Evolutionary conservation across 2,888 invertebrate genomes (phyloP), one percentile per base, ranked within the genome.

Genomic region (Aporophyla nigra): DNA sequence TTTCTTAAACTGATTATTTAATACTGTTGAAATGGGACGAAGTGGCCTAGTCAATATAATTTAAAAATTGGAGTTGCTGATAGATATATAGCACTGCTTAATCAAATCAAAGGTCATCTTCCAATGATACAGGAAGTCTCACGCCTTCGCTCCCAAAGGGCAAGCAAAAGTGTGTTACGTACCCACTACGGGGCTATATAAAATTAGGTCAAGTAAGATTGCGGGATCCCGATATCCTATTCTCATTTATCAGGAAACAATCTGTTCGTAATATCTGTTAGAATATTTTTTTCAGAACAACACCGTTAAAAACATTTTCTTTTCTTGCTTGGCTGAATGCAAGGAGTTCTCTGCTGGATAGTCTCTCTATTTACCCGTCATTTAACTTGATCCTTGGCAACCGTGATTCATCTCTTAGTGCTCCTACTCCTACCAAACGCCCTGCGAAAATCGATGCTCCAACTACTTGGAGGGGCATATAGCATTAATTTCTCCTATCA

Each of bases 121-220:
- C n/a, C n/a, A 54, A 62, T 1, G 16, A 40, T 24, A 40, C 43
- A 70, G 63, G 63, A 71, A 71, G 51, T 58, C 14, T 53, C 5
- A 51, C 16, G 68, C 19, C n/a, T 33, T 27, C 5, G 1, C 7
- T 54, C 71, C 33, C 24, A 53, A 67, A 59, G 40, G 40, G 24
- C 14, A 54, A 16, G n/a, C 7, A 40, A 53, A 75, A 77, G 5
- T 56, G 43, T 78, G 51, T 70, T 62, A 69, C 56, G 46, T 46
- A 67, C n/a, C n/a, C 16, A 10, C 33, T 46, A 27, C 53, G 27
- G 49, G 10, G 67, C 67, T 24, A 63, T 73, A 68, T 73, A 78
- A 66, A 78, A 78, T 68, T 79, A 58, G 78, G 78, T 79, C 78
- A 79, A 79, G 56, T 58, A 16, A 67, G 49, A 78, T 62, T 56